Base-by-base conservation (phyloP, 2,113 vertebrate species). In the Thunnus thynnus region DNA sequence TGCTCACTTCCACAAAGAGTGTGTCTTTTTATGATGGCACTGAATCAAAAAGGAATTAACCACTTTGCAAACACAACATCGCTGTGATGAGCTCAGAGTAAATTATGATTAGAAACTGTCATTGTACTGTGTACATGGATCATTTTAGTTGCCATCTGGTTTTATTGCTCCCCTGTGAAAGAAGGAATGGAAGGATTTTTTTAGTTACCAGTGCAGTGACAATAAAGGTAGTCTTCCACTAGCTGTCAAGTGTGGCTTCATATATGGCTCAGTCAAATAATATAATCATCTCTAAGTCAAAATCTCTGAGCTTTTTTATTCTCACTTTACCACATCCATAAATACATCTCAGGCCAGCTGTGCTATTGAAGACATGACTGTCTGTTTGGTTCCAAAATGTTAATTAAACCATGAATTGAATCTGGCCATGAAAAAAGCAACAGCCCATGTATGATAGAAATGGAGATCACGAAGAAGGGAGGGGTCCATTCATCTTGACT, bases 381-480 rank as follows among this genome's bases (percentile, higher is more conserved):
- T 84, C 64, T 86, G 85, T 87, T 85, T 76, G 76, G 50, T 72
- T 67, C 41, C 69, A 13, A 86, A 85, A 61, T 86, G 72, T 85
- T 86, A 92, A 94, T 93, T 85, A 85, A 91, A 88, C 67, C 70
- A 90, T 90, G 87, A 90, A 92, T 90, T 86, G 47, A 90, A 83
- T 76, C 17, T 55, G 62, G 68, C 57, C 10, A 32, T 72, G 54
- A 70, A 84, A 76, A 75, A 80, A 78, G 83, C 77, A 81, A 76
- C 72, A 55, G 77, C 27, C 47, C 76, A 64, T 77, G 60, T 85
- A 2, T n/a, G 80, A 88, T 85, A 64, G 58, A 75, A 80, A 86
- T 75, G 77, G 60, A 82, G 79, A 83, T 61, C 75, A 46, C 47
- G 36, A 55, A 69, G 70, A 73, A 27, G 54, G 44, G 58, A 76